Percentiles rank a stretch among this genome's conserved stretches.
These are phyloP conservation scores for Pitta sordida DNA, from an alignment of 2,113 vertebrate genomes.

Conservation along the genomic window DNA sequence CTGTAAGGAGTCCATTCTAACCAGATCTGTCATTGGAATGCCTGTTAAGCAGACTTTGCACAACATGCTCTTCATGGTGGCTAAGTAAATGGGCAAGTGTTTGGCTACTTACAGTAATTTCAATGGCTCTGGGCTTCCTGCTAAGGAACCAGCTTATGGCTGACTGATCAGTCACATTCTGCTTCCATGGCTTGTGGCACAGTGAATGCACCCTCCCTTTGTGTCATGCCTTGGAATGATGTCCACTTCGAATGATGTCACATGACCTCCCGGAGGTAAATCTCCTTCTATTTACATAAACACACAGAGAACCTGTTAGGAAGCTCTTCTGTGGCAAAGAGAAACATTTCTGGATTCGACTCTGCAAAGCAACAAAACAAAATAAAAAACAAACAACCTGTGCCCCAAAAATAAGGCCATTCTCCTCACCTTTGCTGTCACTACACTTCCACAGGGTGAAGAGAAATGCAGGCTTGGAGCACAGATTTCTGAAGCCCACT, in stretches of 20 bases:
- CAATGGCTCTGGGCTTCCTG: neutral
- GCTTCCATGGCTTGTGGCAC: neutral
- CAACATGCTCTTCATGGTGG: neutral
- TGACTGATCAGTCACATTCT: neutral
- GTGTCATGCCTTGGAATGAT: neutral
- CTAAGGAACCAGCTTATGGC: neutral
- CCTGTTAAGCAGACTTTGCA: neutral
- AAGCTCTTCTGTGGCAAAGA: neutral
- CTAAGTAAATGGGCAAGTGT: neutral
- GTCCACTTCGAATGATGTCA: neutral
- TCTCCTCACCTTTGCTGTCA: neutral
- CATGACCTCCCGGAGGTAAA: neutral
- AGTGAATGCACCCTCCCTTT: neutral
- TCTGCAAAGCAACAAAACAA: neutral
- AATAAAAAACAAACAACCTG: neutral
- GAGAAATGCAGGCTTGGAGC: neutral
- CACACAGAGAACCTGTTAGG: neutral
- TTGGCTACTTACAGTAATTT: neutral
- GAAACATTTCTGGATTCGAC: neutral
- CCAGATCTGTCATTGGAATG: neutral
- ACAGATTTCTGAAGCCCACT: neutral
- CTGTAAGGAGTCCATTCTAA: neutral
- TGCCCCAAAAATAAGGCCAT: too few species aligned
- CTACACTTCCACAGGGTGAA: neutral
- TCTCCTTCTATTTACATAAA: neutral